phyloP scores from a whole-genome alignment of 2,888 invertebrate genomes.

The Mamestra brassicae region DNA sequence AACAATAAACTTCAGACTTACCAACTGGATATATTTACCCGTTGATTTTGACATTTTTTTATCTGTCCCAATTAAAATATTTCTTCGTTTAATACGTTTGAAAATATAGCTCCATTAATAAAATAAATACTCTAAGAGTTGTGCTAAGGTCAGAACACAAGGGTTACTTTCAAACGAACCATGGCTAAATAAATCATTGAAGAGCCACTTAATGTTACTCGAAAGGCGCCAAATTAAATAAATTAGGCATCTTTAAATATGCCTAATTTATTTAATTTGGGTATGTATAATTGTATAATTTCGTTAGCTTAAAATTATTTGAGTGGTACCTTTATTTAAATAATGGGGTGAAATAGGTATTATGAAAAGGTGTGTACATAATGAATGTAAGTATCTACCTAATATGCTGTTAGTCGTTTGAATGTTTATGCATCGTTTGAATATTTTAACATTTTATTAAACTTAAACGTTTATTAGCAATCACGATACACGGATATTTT shows the following conservation, averaged over 20 bases:
- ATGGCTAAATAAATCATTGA: slow-evolving; percentile 24
- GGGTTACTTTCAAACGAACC: slow-evolving; percentile 7
- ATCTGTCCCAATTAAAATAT: no score
- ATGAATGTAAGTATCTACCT: slow-evolving; percentile 4
- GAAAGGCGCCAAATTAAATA: slow-evolving; percentile 27
- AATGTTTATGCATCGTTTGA: no score
- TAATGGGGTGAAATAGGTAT: slow-evolving; percentile 14
- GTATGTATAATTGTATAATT: slow-evolving; percentile 29
- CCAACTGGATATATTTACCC: no score
- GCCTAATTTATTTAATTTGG: neutral
- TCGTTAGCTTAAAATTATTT: slow-evolving; percentile 36
- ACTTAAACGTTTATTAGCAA: no score
- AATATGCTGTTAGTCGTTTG: neutral
- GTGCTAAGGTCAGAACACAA: slow-evolving; percentile 3
- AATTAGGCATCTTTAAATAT: slow-evolving; percentile 41
- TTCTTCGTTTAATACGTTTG: neutral
- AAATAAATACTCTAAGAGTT: slow-evolving; percentile 16
- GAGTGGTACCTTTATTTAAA: slow-evolving; percentile 28
- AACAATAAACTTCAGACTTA: no score
- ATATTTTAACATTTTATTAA: no score
- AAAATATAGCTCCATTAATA: neutral
- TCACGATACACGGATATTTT: no score
- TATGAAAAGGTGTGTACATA: neutral
- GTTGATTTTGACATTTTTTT: no score
- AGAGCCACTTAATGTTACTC: slow-evolving; percentile 30